phyloP scores from a whole-genome alignment of 2,113 vertebrate species.

The Solenodon paradoxus region DNA sequence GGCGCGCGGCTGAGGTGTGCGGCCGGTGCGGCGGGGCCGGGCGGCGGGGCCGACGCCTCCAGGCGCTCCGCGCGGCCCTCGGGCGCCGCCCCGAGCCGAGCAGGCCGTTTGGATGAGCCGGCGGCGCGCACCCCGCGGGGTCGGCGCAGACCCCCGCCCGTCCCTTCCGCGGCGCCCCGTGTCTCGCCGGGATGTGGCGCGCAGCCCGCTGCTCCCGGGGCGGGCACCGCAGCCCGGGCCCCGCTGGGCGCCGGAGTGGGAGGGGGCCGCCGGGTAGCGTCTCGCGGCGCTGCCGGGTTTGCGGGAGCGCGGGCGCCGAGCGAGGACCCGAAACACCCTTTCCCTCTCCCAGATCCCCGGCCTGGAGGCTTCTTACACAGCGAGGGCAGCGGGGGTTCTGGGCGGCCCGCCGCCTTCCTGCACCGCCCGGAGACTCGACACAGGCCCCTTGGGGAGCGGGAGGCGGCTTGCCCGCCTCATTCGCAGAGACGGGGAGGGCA shows the following conservation, averaged over 20 bases:
- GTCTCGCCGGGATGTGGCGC: too few relatives aligned
- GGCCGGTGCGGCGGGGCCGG: too few relatives aligned
- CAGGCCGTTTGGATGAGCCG: too few relatives aligned
- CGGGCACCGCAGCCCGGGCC: background rate
- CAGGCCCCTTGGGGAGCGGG: background rate
- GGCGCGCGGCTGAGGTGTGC: background rate
- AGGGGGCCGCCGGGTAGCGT: too few relatives aligned
- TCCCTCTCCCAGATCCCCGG: background rate
- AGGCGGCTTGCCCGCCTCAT: background rate
- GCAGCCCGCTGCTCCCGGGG: too few relatives aligned
- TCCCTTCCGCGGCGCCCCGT: too few relatives aligned
- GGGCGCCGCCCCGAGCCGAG: background rate
- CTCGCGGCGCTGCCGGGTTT: background rate
- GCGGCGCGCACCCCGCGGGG: too few relatives aligned
- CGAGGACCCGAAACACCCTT: background rate
- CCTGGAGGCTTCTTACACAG: conserved; percentile 23
- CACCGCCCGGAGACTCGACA: too few relatives aligned
- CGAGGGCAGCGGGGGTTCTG: background rate
- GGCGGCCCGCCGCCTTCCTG: background rate
- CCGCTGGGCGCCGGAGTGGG: background rate
- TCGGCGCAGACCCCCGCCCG: too few relatives aligned
- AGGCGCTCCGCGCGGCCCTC: background rate
- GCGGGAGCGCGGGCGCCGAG: background rate
- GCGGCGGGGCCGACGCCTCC: background rate
- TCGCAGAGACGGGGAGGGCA: background rate